phyloP scores from a whole-genome alignment of 2,113 vertebrate genomes.

The Coryphaenoides rupestris region DNA sequence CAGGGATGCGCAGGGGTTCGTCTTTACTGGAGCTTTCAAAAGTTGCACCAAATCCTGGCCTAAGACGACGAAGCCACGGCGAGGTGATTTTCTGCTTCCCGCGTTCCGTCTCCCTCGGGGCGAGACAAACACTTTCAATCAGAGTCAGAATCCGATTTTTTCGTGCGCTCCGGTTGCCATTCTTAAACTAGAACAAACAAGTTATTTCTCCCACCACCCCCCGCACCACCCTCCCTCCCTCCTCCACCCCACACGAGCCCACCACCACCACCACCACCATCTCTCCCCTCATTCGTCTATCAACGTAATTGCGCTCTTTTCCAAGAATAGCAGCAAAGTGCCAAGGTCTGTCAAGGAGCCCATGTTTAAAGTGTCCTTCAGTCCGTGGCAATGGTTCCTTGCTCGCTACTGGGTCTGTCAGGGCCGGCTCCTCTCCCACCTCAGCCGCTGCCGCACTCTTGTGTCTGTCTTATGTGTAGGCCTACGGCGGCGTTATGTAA shows the following conservation, averaged over 20 bases:
- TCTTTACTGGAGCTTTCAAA: conserved; percentile 19
- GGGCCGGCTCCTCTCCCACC: neutral
- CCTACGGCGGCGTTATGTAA: no score
- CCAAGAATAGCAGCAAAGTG: conserved; percentile 65
- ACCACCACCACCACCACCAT: conserved; percentile 27
- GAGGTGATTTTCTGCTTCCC: conserved; percentile 16
- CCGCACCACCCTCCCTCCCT: conserved; percentile 47
- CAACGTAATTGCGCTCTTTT: conserved; percentile 63
- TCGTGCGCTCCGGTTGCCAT: conserved; percentile 32
- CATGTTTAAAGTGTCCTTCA: conserved; percentile 57
- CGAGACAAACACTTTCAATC: conserved; percentile 14
- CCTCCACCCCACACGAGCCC: conserved; percentile 37
- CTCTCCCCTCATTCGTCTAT: conserved; percentile 53
- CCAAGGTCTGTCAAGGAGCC: conserved; percentile 52
- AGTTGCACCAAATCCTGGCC: conserved; percentile 23
- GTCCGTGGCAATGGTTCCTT: conserved; percentile 18
- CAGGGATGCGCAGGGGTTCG: conserved; percentile 6
- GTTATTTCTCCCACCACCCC: conserved; percentile 44
- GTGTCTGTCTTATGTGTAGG: neutral
- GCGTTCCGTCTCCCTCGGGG: conserved; percentile 24
- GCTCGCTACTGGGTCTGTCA: conserved; percentile 1
- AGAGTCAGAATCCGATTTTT: conserved; percentile 11
- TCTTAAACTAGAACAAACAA: conserved; percentile 54
- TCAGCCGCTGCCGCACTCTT: no score
- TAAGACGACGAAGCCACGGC: conserved; percentile 19